Evolutionary conservation across 1,140 invertebrate species (phyloP).

Genomic region (Amyelois transitella): DNA sequence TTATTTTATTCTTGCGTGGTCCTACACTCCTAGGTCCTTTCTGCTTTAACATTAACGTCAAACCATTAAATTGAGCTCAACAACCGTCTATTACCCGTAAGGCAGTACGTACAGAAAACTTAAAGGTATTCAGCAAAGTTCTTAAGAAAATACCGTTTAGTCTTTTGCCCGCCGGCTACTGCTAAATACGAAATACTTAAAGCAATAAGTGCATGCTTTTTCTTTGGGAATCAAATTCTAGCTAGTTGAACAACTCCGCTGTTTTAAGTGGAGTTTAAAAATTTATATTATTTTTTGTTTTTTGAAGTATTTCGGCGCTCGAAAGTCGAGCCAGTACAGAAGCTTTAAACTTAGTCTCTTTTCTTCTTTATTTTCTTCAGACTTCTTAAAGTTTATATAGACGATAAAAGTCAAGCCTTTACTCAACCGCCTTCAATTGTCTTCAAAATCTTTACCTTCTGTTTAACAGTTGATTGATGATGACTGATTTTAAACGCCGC

Average conservation of each 20-base stretch:
- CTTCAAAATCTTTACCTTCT: too few species aligned
- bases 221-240: slow-evolving; percentile 8
- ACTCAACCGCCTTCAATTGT: too few species aligned
- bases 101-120: slow-evolving; percentile 8
- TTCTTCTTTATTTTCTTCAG: too few species aligned
- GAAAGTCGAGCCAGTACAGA: not conserved
- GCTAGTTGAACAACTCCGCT: not conserved
- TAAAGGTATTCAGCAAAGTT: slow-evolving; percentile 17
- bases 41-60: too few species aligned
- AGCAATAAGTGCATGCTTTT: not conserved
- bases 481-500: too few species aligned
- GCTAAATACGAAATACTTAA: slow-evolving; percentile 3
- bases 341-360: not conserved
- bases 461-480: too few species aligned
- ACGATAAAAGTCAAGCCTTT: too few species aligned
- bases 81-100: too few species aligned
- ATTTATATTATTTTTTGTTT: not conserved
- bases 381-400: too few species aligned
- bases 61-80: too few species aligned
- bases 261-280: not conserved
- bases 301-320: not conserved
- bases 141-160: slow-evolving; percentile 26
- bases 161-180: slow-evolving; percentile 17
- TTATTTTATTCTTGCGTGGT: too few species aligned
- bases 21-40: too few species aligned